Evolutionary conservation across 2,797 vertebrate species (phyloP).

Genomic region (Microhierax caerulescens): DNA sequence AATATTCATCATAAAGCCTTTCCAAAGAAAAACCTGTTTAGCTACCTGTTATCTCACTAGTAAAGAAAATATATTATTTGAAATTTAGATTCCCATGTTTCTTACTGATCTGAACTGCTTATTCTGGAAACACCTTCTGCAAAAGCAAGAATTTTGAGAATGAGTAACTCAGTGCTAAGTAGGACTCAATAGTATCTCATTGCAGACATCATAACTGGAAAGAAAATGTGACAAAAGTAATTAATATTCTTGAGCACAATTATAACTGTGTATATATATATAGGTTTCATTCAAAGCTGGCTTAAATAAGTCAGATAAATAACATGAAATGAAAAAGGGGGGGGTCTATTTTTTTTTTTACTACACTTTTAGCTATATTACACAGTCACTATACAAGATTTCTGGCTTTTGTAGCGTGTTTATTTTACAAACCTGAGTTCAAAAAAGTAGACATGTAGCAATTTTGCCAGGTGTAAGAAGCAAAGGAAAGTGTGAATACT

Average conservation of each 20-base stretch:
- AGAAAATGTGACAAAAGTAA: not conserved
- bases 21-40: not conserved
- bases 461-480: not conserved
- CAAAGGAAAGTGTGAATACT: not conserved
- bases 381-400: not conserved
- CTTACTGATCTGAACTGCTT: not conserved
- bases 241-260: not conserved
- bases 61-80: not conserved
- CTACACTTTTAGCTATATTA: not conserved
- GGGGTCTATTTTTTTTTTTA: not conserved
- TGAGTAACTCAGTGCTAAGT: not conserved
- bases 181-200: not conserved
- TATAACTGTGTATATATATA: accelerated
- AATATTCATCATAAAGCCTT: not conserved
- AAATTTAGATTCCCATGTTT: not conserved
- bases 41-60: not conserved
- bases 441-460: not conserved
- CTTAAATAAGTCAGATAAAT: not conserved
- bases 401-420: not conserved
- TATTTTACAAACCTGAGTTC: not conserved
- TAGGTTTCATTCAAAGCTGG: not conserved
- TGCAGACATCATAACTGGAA: not conserved
- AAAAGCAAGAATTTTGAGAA: constrained; percentile 13
- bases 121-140: not conserved
- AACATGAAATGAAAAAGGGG: not conserved